phyloP scores from a whole-genome alignment of 2,888 invertebrate genomes.

The Lamproptera curius region DNA sequence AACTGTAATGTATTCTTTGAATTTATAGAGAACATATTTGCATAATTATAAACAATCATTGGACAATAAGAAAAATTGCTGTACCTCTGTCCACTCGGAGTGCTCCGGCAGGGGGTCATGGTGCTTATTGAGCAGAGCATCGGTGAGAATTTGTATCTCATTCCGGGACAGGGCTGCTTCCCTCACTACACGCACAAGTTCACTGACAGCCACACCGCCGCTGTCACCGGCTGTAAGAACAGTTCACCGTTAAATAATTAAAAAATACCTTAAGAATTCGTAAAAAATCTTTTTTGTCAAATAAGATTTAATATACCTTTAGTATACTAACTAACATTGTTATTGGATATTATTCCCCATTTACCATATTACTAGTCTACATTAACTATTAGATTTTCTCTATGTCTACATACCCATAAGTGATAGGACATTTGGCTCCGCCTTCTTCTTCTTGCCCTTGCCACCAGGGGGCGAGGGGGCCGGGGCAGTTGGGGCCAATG shows the following conservation, averaged over 20 bases:
- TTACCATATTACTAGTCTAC: too few species aligned
- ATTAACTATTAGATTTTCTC: too few species aligned
- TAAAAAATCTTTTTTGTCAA: background rate
- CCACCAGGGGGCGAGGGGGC: slow-evolving; percentile 43
- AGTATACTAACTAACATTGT: too few species aligned
- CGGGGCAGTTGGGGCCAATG: slow-evolving; percentile 35
- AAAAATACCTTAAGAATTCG: background rate
- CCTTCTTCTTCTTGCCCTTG: slow-evolving; percentile 66
- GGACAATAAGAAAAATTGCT: too few species aligned
- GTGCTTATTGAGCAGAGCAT: slow-evolving; percentile 93
- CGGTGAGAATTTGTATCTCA: slow-evolving; percentile 93
- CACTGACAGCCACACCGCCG: slow-evolving; percentile 83
- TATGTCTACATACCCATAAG: slow-evolving; percentile 71
- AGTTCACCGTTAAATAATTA: slow-evolving; percentile 3
- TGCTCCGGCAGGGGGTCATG: slow-evolving; percentile 86
- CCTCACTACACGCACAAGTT: slow-evolving; percentile 85
- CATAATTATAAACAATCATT: too few species aligned
- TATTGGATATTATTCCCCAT: too few species aligned
- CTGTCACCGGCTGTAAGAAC: slow-evolving; percentile 78
- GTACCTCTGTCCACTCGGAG: slow-evolving; percentile 91
- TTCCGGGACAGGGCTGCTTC: slow-evolving; percentile 90
- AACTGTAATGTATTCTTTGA: too few species aligned
- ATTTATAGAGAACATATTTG: too few species aligned
- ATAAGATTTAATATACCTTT: too few species aligned
- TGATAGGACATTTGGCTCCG: slow-evolving; percentile 58